phyloP scores from a whole-genome alignment of 2,888 invertebrate genomes.

The Uropetala carovei region DNA sequence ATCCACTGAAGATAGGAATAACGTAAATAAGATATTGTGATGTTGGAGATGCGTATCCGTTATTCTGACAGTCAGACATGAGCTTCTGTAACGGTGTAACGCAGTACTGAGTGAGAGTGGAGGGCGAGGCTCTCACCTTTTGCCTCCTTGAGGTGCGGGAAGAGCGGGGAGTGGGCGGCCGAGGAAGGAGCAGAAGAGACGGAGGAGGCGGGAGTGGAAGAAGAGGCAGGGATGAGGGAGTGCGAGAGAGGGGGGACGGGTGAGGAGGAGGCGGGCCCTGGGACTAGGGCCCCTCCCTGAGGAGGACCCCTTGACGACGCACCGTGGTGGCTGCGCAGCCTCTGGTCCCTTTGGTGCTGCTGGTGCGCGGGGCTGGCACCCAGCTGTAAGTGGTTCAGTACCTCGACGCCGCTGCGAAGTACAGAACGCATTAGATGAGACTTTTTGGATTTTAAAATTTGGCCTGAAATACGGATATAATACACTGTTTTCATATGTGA shows the following conservation, averaged over 20 bases:
- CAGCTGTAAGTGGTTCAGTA: slow-evolving; percentile 73
- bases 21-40: no score
- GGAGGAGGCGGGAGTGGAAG: not conserved
- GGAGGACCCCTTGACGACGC: not conserved
- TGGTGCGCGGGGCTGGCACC: slow-evolving; percentile 65
- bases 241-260: not conserved
- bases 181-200: not conserved
- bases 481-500: slow-evolving; percentile 75
- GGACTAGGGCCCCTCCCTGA: not conserved
- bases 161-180: not conserved
- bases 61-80: no score
- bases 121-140: not conserved
- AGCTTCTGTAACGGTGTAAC: no score
- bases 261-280: not conserved
- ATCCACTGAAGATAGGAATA: no score
- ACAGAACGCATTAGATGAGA: slow-evolving; percentile 68
- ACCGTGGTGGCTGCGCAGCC: slow-evolving; percentile 50
- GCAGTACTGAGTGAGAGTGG: not conserved
- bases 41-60: no score
- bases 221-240: no score
- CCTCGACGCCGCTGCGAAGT: slow-evolving; percentile 71
- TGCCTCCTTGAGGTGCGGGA: not conserved
- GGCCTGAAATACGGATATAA: slow-evolving; percentile 67
- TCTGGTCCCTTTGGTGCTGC: slow-evolving; percentile 67
- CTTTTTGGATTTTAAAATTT: slow-evolving; percentile 69